Evolutionary conservation across 2,797 vertebrate species (phyloP).

Genomic region (Psittacula derbiana): DNA sequence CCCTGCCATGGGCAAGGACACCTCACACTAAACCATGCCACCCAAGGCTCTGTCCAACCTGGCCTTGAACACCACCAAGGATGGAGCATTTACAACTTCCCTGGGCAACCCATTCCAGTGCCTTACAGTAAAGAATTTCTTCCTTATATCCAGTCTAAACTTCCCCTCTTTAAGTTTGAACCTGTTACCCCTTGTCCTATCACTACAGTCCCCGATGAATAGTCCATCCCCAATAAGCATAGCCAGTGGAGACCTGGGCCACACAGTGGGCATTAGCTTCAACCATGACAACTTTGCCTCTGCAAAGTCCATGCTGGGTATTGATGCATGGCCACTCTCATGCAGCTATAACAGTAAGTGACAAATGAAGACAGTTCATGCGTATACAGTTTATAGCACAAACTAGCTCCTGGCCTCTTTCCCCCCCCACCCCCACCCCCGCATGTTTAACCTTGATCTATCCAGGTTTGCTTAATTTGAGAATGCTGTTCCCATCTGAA

Average conservation of each 20-base stretch:
- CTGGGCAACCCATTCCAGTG: too few species aligned
- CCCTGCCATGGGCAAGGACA: too few species aligned
- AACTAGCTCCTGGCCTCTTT: not conserved
- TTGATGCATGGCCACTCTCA: accelerated
- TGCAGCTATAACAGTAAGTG: not conserved
- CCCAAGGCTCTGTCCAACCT: too few species aligned
- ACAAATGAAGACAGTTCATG: not conserved
- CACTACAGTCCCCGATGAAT: not conserved
- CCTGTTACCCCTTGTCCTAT: not conserved
- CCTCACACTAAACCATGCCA: too few species aligned
- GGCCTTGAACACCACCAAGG: too few species aligned
- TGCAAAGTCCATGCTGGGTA: not conserved
- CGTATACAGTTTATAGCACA: accelerated
- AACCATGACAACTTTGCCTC: not conserved
- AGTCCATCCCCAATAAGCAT: accelerated
- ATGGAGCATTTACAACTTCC: too few species aligned
- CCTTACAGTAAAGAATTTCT: too few species aligned
- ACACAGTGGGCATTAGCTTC: not conserved
- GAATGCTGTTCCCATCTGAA: not conserved
- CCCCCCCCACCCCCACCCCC: too few species aligned
- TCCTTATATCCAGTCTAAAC: too few species aligned
- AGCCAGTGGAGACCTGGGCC: not conserved
- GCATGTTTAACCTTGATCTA: not conserved
- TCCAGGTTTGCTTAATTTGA: not conserved
- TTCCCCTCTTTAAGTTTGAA: not conserved